Percentiles rank a stretch among this genome's conserved stretches.
Evolutionary conservation across 2,797 vertebrate genomes (phyloP).

Genomic region (Distichodus sexfasciatus): DNA sequence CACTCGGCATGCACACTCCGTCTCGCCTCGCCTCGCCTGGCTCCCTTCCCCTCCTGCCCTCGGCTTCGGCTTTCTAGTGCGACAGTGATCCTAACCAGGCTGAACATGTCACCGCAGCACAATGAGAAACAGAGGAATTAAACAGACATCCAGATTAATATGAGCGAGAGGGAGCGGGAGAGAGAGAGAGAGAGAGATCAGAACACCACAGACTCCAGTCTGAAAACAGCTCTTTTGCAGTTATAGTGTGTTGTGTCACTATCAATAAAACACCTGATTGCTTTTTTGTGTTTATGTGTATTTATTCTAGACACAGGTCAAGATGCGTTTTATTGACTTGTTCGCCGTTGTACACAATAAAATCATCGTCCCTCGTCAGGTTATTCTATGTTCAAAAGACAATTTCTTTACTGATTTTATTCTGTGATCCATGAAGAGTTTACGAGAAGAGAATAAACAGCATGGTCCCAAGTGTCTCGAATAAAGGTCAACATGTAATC

Average conservation of each 20-base stretch:
- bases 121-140: constrained; percentile 62
- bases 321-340: too few species aligned
- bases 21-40: constrained; percentile 6
- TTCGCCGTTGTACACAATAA: too few species aligned
- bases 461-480: too few species aligned
- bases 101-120: constrained; percentile 59
- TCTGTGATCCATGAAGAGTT: too few species aligned
- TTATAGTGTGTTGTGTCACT: constrained; percentile 52
- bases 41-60: constrained; percentile 25
- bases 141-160: constrained; percentile 62
- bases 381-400: too few species aligned
- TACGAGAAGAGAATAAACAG: too few species aligned
- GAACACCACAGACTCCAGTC: constrained; percentile 35
- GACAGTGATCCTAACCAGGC: constrained; percentile 64
- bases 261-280: constrained; percentile 52
- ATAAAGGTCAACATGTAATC: too few species aligned
- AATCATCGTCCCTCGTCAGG: too few species aligned
- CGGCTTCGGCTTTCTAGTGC: constrained; percentile 33
- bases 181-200: constrained; percentile 18
- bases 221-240: constrained; percentile 22
- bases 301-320: too few species aligned
- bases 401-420: too few species aligned
- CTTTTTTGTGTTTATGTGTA: too few species aligned
- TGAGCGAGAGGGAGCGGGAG: constrained; percentile 26
- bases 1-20: neutral